Evolutionary conservation across 2,888 invertebrate genomes (phyloP), one percentile per base, ranked within the genome.

Genomic region (Ormyrus rosae): DNA sequence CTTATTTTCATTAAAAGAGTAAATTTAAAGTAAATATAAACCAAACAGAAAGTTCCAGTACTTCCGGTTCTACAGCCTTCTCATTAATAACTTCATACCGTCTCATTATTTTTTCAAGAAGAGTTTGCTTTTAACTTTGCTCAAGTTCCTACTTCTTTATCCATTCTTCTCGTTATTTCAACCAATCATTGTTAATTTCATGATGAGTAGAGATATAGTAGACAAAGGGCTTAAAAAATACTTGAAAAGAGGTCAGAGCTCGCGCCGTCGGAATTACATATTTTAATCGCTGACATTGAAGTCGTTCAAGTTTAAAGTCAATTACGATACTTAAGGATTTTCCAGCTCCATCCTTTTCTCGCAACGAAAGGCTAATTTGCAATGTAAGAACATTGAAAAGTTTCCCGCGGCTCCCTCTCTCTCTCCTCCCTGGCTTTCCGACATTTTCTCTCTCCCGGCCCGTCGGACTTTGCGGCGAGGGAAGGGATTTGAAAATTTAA

Each of bases 401-500:
- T 80, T 75, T 48, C 10, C 50, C 55, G 9, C 55, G 19, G 45
- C 5, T 60, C 10, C 1, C 34, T 51, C 34, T 51, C 7, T 5
- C 51, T 19, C 0, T 1, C 6, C 55, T 58, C 9, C n/a, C 11
- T 8, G 56, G 19, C 11, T 56, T n/a, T 63, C 53, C 8, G 55
- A 11, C 19, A 48, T 65, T 73, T 58, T 65, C 56, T 51, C 50
- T 1, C 50, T 8, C 13, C 34, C 51, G 55, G 63, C 8, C 3
- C 50, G 67, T 67, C 48, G 8, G 51, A 67, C 56, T 74, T 51
- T 58, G 50, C 53, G 53, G 65, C 13, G 34, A 34, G 63, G 61
- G 13, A 58, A 67, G 51, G 61, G 69, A 75, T 80, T 80, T 70
- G 64, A 65, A 75, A 75, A 80, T 80, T 75, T 75, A 71, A 80